These are phyloP conservation scores for Metacarcinus magister DNA, from an alignment of 2,888 invertebrate species.

Conservation along the genomic window DNA sequence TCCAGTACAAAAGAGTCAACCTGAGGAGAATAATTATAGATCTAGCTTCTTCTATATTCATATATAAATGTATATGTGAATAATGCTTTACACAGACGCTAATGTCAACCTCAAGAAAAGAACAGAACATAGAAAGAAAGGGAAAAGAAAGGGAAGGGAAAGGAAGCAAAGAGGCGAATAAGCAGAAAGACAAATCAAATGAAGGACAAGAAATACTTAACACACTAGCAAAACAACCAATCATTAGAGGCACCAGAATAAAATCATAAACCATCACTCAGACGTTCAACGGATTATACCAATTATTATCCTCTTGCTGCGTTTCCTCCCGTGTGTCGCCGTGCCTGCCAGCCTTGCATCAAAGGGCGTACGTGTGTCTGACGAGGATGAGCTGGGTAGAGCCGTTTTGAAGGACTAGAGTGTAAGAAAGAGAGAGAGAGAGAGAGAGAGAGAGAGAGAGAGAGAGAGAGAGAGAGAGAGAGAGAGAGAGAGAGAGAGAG, in stretches of 20 bases:
- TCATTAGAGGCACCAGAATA: neutral
- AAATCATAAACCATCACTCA: neutral
- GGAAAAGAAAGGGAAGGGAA: neutral
- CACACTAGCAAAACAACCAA: neutral
- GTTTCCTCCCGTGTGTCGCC: neutral
- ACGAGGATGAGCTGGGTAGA: too few relatives aligned
- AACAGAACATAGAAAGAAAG: neutral
- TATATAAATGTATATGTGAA: too few relatives aligned
- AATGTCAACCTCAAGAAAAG: too few relatives aligned
- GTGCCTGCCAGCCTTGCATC: too few relatives aligned
- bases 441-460: conserved; percentile 5
- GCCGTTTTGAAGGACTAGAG: too few relatives aligned
- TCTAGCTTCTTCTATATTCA: too few relatives aligned
- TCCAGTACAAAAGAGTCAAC: too few relatives aligned
- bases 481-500: conserved; percentile 26
- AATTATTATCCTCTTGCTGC: neutral
- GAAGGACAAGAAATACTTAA: neutral
- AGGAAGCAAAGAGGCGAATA: neutral
- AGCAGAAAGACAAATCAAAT: neutral
- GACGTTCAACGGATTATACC: neutral
- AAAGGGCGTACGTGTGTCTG: too few relatives aligned
- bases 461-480: conserved; percentile 26
- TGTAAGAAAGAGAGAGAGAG: too few relatives aligned
- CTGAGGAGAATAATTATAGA: too few relatives aligned
- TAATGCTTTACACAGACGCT: too few relatives aligned